These are phyloP conservation scores for Hydropotes inermis DNA, from an alignment of 2,113 vertebrate species.

Conservation along the genomic window DNA sequence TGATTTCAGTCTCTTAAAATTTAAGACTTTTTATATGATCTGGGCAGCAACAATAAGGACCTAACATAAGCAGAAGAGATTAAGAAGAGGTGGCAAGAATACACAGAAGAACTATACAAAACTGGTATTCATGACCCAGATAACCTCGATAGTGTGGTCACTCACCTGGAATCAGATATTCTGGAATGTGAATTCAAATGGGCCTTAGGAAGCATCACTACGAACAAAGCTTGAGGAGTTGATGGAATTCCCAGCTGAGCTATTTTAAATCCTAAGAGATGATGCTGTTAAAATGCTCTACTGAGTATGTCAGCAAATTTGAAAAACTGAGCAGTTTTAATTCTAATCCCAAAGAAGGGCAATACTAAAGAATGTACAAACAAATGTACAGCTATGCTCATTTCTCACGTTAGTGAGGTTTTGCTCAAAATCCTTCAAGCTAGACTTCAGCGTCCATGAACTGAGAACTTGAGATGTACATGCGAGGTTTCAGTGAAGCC, in stretches of 20 bases:
- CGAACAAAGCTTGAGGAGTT: not conserved
- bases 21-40: not conserved
- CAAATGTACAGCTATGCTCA: not conserved
- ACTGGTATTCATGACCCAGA: not conserved
- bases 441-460: not conserved
- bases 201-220: not conserved
- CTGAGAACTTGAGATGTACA: not conserved
- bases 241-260: not conserved
- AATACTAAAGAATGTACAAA: not conserved
- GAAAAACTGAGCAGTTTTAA: not conserved
- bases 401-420: not conserved
- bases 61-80: not conserved
- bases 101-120: not conserved
- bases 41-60: not conserved
- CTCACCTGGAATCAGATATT: not conserved
- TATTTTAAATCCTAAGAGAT: not conserved
- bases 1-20: not conserved
- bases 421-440: not conserved
- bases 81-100: not conserved
- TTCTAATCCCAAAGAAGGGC: not conserved
- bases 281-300: not conserved
- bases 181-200: not conserved
- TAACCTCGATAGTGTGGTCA: not conserved
- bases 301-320: not conserved
- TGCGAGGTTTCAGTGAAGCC: not conserved